Percentiles rank a stretch among this genome's conserved stretches.
phyloP scores from a whole-genome alignment of 2,888 invertebrate species.

The Eulithis prunata region DNA sequence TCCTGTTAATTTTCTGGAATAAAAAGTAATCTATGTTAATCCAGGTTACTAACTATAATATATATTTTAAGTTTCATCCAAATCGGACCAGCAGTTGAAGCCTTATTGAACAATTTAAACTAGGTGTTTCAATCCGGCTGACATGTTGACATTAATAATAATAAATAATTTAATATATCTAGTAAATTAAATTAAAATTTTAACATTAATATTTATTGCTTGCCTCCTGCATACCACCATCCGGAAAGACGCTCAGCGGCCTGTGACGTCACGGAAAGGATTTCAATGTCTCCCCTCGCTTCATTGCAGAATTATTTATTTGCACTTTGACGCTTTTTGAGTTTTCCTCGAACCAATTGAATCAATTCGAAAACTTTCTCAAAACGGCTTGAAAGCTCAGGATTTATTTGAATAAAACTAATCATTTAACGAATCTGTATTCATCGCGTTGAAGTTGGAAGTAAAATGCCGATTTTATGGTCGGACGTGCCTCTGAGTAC shows the following conservation, averaged over 20 bases:
- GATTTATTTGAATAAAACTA: not conserved
- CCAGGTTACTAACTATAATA: no score
- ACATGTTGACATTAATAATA: no score
- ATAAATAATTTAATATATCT: no score
- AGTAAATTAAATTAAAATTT: no score
- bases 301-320: constrained; percentile 42
- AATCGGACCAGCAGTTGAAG: no score
- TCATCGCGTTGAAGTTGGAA: not conserved
- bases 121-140: no score
- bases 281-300: constrained; percentile 39
- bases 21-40: no score
- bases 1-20: no score
- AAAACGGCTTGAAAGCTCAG: not conserved
- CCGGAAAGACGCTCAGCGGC: constrained; percentile 31
- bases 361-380: constrained; percentile 11
- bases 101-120: no score
- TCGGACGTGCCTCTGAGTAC: no score
- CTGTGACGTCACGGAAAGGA: constrained; percentile 42
- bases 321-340: constrained; percentile 36
- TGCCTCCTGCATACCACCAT: constrained; percentile 13
- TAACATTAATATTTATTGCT: not conserved
- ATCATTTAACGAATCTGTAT: not conserved
- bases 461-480: no score
- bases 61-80: no score
- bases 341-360: constrained; percentile 25